These are phyloP conservation scores for Lochmaea crataegi DNA, from an alignment of 2,888 invertebrate genomes.

Conservation along the genomic window DNA sequence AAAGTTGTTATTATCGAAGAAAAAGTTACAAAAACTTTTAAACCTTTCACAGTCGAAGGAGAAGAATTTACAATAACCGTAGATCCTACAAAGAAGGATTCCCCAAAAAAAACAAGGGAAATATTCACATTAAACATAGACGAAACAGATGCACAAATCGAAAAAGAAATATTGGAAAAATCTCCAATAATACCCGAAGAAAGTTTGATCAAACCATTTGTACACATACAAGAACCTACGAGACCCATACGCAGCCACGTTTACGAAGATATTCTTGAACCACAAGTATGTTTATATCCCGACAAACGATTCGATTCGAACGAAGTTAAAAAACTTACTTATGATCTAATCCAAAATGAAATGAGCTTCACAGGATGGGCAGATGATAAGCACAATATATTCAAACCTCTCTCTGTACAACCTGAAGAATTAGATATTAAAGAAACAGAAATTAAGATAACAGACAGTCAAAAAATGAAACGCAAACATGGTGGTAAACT, in stretches of 20 bases:
- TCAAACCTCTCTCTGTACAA: constrained; percentile 38
- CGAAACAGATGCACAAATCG: constrained; percentile 53
- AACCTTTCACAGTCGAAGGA: constrained; percentile 58
- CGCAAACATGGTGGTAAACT: constrained; percentile 57
- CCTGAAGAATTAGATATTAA: constrained; percentile 12
- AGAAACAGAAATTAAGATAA: constrained; percentile 39
- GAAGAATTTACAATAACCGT: constrained; percentile 60
- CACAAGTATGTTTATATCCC: constrained; percentile 30
- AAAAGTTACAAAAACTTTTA: constrained; percentile 58
- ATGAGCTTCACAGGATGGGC: constrained; percentile 56
- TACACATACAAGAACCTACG: constrained; percentile 46
- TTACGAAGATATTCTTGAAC: constrained; percentile 56
- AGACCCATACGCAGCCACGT: constrained; percentile 54
- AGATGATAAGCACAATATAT: constrained; percentile 53
- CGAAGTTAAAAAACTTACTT: constrained; percentile 53
- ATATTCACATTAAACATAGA: constrained; percentile 56
- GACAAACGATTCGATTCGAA: constrained; percentile 7
- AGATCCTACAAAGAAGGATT: constrained; percentile 55
- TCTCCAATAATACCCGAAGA: constrained; percentile 55
- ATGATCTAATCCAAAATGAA: constrained; percentile 59
- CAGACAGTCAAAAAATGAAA: constrained; percentile 53
- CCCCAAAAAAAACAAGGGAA: constrained; percentile 57
- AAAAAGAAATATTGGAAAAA: constrained; percentile 54
- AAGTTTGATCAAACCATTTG: constrained; percentile 50
- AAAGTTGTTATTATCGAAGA: constrained; percentile 55